Evolutionary conservation across 1,140 invertebrate genomes (phyloP).

Genomic region (Cotesia vestalis): DNA sequence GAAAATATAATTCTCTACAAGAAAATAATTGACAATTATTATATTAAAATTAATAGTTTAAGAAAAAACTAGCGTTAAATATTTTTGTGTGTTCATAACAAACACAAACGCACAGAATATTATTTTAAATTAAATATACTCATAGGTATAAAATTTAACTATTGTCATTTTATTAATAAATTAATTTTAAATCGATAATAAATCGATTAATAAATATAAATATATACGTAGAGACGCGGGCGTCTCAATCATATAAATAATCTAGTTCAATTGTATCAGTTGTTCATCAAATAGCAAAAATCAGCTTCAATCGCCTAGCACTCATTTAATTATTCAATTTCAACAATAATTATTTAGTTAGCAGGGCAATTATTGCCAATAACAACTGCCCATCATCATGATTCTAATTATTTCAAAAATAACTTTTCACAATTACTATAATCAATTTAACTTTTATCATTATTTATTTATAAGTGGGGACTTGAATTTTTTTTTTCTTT

Average conservation of each 20-base stretch:
- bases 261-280: constrained; percentile 10
- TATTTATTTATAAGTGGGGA: too few species aligned
- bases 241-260: constrained; percentile 16
- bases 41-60: not conserved
- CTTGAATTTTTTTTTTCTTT: too few species aligned
- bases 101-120: constrained; percentile 5
- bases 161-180: not conserved
- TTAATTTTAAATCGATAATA: constrained; percentile 6
- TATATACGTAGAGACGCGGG: constrained; percentile 23
- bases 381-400: not conserved
- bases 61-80: constrained; percentile 5
- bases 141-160: too few species aligned
- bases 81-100: constrained; percentile 3
- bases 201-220: constrained; percentile 3
- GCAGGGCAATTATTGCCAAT: not conserved
- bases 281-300: not conserved
- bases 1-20: too few species aligned
- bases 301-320: constrained; percentile 7
- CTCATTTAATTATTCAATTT: not conserved
- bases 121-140: too few species aligned
- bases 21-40: too few species aligned
- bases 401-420: not conserved
- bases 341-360: not conserved
- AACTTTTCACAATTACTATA: too few species aligned
- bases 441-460: too few species aligned